A percentile compares a stretch with the other conserved stretches of the same genome.
These are phyloP conservation scores for Lophotis ruficrista DNA, from an alignment of 2,113 vertebrate genomes.

Conservation along the genomic window DNA sequence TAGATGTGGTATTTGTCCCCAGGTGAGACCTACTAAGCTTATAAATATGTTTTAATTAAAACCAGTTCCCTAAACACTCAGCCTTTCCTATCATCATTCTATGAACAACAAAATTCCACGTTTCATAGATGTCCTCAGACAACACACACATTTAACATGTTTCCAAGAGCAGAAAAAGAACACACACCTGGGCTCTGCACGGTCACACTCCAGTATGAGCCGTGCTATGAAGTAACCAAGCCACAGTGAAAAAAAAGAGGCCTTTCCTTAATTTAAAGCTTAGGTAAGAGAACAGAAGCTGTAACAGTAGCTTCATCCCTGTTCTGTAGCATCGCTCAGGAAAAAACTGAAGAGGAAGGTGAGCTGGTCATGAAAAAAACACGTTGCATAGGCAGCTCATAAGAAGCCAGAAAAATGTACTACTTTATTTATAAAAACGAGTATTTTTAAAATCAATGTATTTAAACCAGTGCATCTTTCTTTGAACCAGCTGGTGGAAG, in stretches of 20 bases:
- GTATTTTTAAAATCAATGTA: not conserved
- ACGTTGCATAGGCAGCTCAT: not conserved
- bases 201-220: not conserved
- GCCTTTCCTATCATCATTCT: not conserved
- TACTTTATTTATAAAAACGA: not conserved
- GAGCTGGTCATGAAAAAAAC: not conserved
- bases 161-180: not conserved
- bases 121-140: not conserved
- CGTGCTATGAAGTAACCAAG: not conserved
- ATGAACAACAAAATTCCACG: not conserved
- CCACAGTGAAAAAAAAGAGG: not conserved
- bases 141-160: not conserved
- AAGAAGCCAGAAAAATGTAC: not conserved
- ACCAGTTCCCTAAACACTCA: not conserved
- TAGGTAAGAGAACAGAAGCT: not conserved
- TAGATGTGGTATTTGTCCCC: not conserved
- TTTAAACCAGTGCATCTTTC: not conserved
- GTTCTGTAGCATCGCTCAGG: not conserved
- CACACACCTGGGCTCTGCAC: not conserved
- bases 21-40: not conserved
- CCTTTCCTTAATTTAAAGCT: not conserved
- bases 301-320: not conserved
- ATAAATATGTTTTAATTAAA: conserved; percentile 6
- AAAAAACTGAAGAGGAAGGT: not conserved
- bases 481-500: not conserved